Evolutionary conservation across 2,888 invertebrate species (phyloP), one percentile per base, ranked within the genome.

Genomic region (Scaptomyza cyrtandrae): DNA sequence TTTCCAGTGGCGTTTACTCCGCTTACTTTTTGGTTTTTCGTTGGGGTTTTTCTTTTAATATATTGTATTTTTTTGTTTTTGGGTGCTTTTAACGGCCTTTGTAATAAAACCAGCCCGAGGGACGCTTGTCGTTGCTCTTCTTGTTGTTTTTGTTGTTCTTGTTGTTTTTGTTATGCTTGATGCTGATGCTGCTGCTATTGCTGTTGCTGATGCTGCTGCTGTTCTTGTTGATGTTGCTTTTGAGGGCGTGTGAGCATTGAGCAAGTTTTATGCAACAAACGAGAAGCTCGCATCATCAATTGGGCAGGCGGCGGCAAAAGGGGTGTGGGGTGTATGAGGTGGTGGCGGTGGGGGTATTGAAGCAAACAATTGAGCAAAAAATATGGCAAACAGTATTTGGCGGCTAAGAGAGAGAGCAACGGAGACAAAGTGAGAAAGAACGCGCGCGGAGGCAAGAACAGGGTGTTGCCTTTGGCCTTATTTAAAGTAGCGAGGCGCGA

Each of bases 251-350:
- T 85, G 69, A 79, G 85, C 82, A 78, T 89, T 85, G 86, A 87
- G 71, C 71, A 85, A 85, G 88, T 89, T 87, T 89, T 85, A 89
- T 87, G 87, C 85, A 87, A 69, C 88, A 81, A 78, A 84, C 84
- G 73, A 70, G 69, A 74, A 70, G 67, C 64, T 71, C 71, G 65
- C 81, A 68, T 71, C 78, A 72, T 70, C 72, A 76, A 79, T 68
- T 68, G 61, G 65, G 57, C 65, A 41, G 69, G 57, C 57, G 58
- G 65, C 55, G 44, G 50, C 48, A 27, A 5, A 14, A 64, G 27
- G 43, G 63, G 33, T 39, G 43, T 10, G 19, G 29, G 45, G 37
- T 29, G 58, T 24, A 11, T 33, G 14, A 41, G 44, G 10, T 33
- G 44, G 16, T n/a, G 31, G 41, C 10, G 41, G 41, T 24, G 48